These are phyloP conservation scores for Eulemur albifrons DNA, from an alignment of 2,797 vertebrate genomes.

Conservation along the genomic window DNA sequence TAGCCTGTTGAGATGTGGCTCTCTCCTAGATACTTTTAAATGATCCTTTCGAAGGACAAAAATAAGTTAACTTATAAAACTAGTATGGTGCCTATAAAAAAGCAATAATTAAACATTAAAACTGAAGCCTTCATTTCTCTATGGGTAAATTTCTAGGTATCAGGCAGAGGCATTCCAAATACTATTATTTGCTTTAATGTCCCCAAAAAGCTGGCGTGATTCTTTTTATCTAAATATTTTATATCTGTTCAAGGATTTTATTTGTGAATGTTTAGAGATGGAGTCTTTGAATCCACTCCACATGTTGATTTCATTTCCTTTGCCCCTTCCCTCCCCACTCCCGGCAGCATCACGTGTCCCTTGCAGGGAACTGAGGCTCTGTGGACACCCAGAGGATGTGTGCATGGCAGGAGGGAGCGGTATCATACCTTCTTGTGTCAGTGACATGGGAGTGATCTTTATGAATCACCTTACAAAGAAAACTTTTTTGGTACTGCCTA, in stretches of 20 bases:
- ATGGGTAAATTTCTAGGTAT: background rate
- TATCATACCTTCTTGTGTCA: background rate
- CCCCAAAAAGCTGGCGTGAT: background rate
- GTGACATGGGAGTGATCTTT: background rate
- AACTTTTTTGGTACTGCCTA: background rate
- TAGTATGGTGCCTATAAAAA: background rate
- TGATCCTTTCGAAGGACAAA: constrained; percentile 13
- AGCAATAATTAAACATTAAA: background rate
- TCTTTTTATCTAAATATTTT: background rate
- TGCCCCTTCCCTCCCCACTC: background rate
- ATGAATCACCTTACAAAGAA: background rate
- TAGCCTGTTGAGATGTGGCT: background rate
- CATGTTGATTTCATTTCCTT: background rate
- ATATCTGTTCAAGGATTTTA: background rate
- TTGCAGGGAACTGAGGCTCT: background rate
- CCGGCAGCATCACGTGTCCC: background rate
- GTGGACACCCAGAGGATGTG: background rate
- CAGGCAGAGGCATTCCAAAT: background rate
- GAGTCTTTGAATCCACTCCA: background rate
- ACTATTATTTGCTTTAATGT: background rate
- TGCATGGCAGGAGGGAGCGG: background rate
- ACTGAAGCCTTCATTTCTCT: background rate
- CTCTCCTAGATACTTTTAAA: constrained; percentile 5
- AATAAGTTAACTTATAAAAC: constrained; percentile 19
- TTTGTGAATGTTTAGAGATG: background rate